These are phyloP conservation scores for Pocillopora damicornis DNA, from an alignment of 64 coral and sea anemone genomes.

Conservation along the genomic window DNA sequence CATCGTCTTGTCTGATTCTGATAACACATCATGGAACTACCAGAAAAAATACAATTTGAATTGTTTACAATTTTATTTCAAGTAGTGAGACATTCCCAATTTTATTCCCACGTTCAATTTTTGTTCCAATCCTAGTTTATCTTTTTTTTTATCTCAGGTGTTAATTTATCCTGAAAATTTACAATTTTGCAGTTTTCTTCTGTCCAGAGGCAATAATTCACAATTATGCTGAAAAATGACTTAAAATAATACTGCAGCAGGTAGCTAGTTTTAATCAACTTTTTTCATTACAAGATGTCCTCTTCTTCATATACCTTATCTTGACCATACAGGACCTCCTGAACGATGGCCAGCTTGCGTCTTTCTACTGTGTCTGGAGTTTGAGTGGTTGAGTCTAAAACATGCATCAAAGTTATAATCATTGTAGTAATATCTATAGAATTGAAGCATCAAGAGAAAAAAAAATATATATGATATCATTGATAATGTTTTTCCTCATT, in stretches of 20 bases:
- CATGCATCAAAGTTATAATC: not conserved
- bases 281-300: not conserved
- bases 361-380: conserved; percentile 59
- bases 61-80: not conserved
- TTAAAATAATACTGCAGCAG: too few relatives aligned
- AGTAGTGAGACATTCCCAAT: too few relatives aligned
- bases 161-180: too few relatives aligned
- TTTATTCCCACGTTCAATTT: too few relatives aligned
- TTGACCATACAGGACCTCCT: conserved; percentile 85
- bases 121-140: too few relatives aligned
- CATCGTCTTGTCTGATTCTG: conserved; percentile 83
- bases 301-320: conserved; percentile 56
- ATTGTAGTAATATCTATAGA: not conserved
- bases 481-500: too few relatives aligned
- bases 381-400: not conserved
- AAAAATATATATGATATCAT: too few relatives aligned
- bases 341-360: conserved; percentile 72
- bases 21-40: conserved; percentile 74
- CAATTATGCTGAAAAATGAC: too few relatives aligned
- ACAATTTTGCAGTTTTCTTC: too few relatives aligned
- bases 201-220: too few relatives aligned
- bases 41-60: not conserved
- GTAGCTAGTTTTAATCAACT: too few relatives aligned
- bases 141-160: too few relatives aligned
- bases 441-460: not conserved